Evolutionary conservation across 2,888 invertebrate species (phyloP).

Genomic region (Erebia aethiops): DNA sequence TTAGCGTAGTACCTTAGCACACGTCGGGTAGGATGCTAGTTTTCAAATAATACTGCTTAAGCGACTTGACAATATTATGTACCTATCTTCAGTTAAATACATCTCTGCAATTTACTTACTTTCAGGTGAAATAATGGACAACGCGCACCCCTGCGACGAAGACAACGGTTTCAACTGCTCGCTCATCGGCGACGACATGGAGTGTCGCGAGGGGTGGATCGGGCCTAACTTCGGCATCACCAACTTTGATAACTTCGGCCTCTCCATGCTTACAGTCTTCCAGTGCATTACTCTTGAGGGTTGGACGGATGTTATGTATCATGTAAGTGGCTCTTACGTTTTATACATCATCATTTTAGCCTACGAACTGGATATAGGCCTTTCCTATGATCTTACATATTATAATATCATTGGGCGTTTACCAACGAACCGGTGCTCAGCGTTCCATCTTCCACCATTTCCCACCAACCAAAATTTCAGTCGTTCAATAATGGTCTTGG

Average conservation of each 20-base stretch:
- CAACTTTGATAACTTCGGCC: constrained; percentile 99
- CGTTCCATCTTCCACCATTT: no score
- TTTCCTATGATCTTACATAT: no score
- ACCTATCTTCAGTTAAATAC: not conserved
- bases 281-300: constrained; percentile 99
- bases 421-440: no score
- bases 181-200: constrained; percentile 78
- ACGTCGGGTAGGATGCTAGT: no score
- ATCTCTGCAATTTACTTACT: not conserved
- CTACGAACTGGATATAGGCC: no score
- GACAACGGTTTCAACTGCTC: constrained; percentile 88
- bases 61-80: no score
- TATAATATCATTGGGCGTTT: no score
- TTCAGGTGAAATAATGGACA: constrained; percentile 91
- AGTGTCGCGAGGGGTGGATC: constrained; percentile 90
- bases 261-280: constrained; percentile 99
- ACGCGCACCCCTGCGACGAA: constrained; percentile 93
- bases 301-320: constrained; percentile 98
- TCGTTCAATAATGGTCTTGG: no score
- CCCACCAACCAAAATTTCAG: no score
- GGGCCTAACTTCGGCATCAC: constrained; percentile 98
- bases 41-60: no score
- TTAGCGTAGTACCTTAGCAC: no score
- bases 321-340: constrained; percentile 89
- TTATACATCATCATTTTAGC: no score